Conservation (phyloP, 2,888 invertebrate genomes). For the Leptinotarsa juncta region DNA sequence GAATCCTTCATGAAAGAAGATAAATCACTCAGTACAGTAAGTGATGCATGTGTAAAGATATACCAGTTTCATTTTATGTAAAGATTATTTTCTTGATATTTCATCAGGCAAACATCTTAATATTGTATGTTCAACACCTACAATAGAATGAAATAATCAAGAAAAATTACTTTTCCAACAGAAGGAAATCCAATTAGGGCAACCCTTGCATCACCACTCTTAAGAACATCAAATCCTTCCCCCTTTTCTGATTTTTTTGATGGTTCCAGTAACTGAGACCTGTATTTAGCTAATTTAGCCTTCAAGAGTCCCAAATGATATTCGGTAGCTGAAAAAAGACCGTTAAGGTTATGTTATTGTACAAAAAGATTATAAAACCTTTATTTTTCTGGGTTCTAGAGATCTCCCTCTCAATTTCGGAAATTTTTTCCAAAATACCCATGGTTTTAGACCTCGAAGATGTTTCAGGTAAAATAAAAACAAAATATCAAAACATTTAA, state of each 20-base stretch:
- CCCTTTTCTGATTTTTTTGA: conserved; percentile 94
- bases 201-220: conserved; percentile 98
- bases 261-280: conserved; percentile 94
- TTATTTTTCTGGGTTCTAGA: conserved; percentile 99
- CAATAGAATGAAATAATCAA: conserved; percentile 12
- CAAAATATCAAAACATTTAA: neutral
- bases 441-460: conserved; percentile 67
- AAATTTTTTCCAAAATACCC: conserved; percentile 99
- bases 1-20: too few species aligned
- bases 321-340: conserved; percentile 86
- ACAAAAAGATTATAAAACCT: conserved; percentile 71
- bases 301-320: conserved; percentile 98
- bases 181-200: conserved; percentile 99
- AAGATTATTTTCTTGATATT: too few species aligned
- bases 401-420: conserved; percentile 98
- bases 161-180: conserved; percentile 85
- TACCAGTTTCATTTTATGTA: too few species aligned
- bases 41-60: too few species aligned
- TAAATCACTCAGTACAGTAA: too few species aligned
- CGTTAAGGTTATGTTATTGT: conserved; percentile 23
- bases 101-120: too few species aligned
- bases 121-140: neutral
- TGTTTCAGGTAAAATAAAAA: neutral
- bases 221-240: conserved; percentile 98
- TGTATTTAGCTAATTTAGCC: conserved; percentile 95